Evolutionary conservation across 2,113 vertebrate genomes (phyloP).

Genomic region (Narcine bancroftii): DNA sequence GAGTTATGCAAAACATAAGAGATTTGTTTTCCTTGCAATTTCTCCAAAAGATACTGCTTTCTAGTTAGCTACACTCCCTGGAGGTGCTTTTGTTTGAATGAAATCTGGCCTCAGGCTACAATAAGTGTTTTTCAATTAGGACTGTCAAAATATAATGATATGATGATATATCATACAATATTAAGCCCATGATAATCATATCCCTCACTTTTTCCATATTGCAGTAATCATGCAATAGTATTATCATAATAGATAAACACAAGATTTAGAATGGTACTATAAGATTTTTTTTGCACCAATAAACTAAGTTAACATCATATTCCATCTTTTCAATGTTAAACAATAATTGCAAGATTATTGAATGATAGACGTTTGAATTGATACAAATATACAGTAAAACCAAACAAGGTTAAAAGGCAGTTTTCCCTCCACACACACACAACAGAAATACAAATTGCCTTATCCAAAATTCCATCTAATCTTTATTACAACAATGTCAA

Average conservation of each 20-base stretch:
- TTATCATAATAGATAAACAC: constrained; percentile 58
- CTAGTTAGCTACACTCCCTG: constrained; percentile 55
- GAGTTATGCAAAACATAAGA: neutral
- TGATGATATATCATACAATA: constrained; percentile 99
- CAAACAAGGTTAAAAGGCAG: neutral
- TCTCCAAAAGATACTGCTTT: constrained; percentile 55
- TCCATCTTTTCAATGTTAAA: constrained; percentile 31
- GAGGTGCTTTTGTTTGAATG: constrained; percentile 79
- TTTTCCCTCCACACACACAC: too few relatives aligned
- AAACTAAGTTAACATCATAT: constrained; percentile 26
- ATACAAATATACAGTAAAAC: neutral
- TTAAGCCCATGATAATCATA: constrained; percentile 96
- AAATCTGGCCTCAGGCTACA: constrained; percentile 80
- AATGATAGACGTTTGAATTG: constrained; percentile 21
- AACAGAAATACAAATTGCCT: neutral
- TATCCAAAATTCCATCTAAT: neutral
- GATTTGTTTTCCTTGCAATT: constrained; percentile 65
- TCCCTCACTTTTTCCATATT: constrained; percentile 73
- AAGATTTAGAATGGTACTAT: neutral
- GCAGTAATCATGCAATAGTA: constrained; percentile 71
- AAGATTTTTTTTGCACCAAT: constrained; percentile 20
- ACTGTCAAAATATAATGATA: constrained; percentile 92
- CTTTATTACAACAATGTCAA: constrained; percentile 7
- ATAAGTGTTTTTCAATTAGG: constrained; percentile 99
- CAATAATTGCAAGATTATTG: constrained; percentile 22